A percentile compares a stretch with the other conserved stretches of the same genome.
Evolutionary conservation across 2,888 invertebrate species (phyloP).

Genomic region (Nudaria mundana): DNA sequence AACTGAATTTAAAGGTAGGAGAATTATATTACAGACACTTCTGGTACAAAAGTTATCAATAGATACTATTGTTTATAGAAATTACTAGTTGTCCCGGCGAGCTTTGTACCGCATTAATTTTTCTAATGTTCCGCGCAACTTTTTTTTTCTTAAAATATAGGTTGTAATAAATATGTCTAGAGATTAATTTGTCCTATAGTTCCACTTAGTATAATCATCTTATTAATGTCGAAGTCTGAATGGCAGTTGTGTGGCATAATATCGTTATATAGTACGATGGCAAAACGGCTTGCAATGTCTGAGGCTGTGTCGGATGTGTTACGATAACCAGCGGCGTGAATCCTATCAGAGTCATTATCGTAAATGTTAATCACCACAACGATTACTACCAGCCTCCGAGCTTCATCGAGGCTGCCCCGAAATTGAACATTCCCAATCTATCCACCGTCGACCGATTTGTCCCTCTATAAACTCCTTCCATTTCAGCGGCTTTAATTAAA

Average conservation of each 20-base stretch:
- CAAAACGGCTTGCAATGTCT: conserved; percentile 51
- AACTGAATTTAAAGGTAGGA: neutral
- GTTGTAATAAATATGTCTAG: too few relatives aligned
- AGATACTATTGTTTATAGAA: too few relatives aligned
- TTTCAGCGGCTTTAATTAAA: conserved; percentile 69
- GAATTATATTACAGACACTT: too few relatives aligned
- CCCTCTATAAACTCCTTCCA: conserved; percentile 69
- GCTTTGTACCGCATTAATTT: too few relatives aligned
- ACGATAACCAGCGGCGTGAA: conserved; percentile 63
- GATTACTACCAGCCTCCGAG: conserved; percentile 64
- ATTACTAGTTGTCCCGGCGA: too few relatives aligned
- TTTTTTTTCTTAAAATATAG: too few relatives aligned
- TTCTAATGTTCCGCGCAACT: too few relatives aligned
- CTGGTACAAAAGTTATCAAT: too few relatives aligned
- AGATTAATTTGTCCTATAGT: too few relatives aligned
- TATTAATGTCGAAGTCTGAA: too few relatives aligned
- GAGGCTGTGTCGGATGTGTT: conserved; percentile 47
- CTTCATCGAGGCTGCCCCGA: conserved; percentile 54
- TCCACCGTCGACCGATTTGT: conserved; percentile 58
- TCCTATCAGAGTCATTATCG: conserved; percentile 72
- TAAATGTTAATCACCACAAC: conserved; percentile 77
- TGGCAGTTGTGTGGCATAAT: conserved; percentile 23
- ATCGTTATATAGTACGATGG: conserved; percentile 39
- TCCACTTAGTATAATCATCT: too few relatives aligned
- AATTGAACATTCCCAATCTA: conserved; percentile 71